phyloP scores from a whole-genome alignment of 2,888 invertebrate genomes.

The Stenotaenia linearis region DNA sequence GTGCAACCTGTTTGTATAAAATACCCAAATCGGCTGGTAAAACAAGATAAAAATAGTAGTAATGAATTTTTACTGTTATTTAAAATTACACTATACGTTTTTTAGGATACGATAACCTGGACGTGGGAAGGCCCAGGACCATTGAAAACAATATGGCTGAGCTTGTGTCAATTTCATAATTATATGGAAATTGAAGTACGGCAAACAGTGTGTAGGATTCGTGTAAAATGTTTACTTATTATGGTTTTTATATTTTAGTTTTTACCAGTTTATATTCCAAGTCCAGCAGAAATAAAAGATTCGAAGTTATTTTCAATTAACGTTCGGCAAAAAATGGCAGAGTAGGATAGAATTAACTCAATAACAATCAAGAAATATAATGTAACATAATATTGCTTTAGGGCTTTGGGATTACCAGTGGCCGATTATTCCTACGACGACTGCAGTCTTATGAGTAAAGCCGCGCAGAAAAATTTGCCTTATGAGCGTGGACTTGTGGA shows the following conservation, averaged over 20 bases:
- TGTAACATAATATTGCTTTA: constrained; percentile 45
- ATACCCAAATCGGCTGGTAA: constrained; percentile 81
- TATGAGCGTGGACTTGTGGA: constrained; percentile 68
- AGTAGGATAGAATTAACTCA: constrained; percentile 53
- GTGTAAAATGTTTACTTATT: constrained; percentile 21
- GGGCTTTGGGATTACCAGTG: constrained; percentile 76
- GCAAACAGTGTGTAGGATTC: not conserved
- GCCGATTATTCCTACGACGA: constrained; percentile 90
- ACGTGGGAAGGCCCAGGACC: constrained; percentile 71
- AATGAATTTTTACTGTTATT: too few species aligned
- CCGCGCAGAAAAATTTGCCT: constrained; percentile 75
- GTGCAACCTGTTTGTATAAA: constrained; percentile 89
- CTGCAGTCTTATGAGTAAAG: constrained; percentile 74
- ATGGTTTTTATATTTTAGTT: constrained; percentile 71
- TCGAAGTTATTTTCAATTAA: constrained; percentile 84
- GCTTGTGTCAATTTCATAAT: constrained; percentile 79
- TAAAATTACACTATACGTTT: too few species aligned
- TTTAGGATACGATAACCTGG: constrained; percentile 49
- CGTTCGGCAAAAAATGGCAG: constrained; percentile 84
- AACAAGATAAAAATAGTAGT: too few species aligned
- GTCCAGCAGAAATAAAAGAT: constrained; percentile 74
- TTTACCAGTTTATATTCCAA: constrained; percentile 84
- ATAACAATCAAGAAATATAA: not conserved
- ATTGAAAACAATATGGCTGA: constrained; percentile 78
- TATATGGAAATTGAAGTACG: constrained; percentile 60